Conservation (phyloP, 1,140 invertebrate genomes). For the Prorops nasuta region DNA sequence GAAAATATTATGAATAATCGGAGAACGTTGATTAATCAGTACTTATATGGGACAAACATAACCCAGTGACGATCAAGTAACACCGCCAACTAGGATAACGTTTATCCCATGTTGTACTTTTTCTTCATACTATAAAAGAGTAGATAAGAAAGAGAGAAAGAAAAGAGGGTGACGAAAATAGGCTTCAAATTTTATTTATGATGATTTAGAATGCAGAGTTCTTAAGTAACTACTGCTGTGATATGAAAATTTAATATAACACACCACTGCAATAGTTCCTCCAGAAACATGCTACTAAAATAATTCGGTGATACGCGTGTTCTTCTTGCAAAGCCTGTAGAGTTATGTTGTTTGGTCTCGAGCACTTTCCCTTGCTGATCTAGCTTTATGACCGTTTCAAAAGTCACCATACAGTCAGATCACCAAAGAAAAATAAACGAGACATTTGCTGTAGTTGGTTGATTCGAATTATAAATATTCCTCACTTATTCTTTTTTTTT, state of each 20-base stretch:
- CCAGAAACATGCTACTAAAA: conserved; percentile 28
- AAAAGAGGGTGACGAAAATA: too few species aligned
- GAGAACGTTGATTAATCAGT: conserved; percentile 32
- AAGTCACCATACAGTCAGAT: conserved; percentile 61
- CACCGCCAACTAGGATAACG: conserved; percentile 53
- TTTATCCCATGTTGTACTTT: conserved; percentile 52
- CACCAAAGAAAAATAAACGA: conserved; percentile 61
- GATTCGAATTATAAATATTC: too few species aligned
- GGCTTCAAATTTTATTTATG: not conserved
- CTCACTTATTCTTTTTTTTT: too few species aligned
- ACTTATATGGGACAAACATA: conserved; percentile 59
- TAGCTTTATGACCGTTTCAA: conserved; percentile 62
- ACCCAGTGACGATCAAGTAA: conserved; percentile 60
- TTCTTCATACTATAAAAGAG: not conserved
- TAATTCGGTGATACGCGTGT: not conserved
- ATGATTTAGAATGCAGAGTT: conserved; percentile 28
- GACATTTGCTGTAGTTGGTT: too few species aligned
- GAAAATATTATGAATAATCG: too few species aligned
- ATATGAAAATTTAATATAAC: conserved; percentile 49
- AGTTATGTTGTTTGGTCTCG: conserved; percentile 33
- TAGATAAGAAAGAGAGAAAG: not conserved
- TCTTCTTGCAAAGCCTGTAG: too few species aligned
- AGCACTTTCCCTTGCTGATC: conserved; percentile 59
- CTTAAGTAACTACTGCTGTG: conserved; percentile 61
- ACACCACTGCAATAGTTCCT: conserved; percentile 59